These are phyloP conservation scores for Penaeus chinensis DNA, from an alignment of 1,140 invertebrate genomes.

Conservation along the genomic window DNA sequence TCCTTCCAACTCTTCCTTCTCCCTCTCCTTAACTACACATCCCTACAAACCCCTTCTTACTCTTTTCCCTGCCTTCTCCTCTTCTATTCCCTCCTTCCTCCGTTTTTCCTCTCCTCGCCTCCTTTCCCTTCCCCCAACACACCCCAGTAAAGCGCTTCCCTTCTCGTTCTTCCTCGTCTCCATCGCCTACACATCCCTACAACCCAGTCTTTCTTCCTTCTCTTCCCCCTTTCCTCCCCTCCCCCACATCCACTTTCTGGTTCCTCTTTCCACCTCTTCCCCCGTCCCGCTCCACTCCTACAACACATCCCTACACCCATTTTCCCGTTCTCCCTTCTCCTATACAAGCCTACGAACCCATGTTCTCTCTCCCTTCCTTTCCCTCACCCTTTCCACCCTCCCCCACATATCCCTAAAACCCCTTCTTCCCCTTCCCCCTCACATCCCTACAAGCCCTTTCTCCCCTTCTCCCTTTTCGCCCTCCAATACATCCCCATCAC, in stretches of 20 bases:
- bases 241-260: not conserved
- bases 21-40: not conserved
- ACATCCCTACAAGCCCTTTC: too few species aligned
- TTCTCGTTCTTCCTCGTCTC: not conserved
- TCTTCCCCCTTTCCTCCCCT: not conserved
- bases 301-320: not conserved
- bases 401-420: too few species aligned
- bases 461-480: too few species aligned
- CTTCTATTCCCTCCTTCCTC: conserved; percentile 11
- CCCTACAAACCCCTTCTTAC: not conserved
- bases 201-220: not conserved
- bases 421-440: too few species aligned
- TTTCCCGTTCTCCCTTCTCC: too few species aligned
- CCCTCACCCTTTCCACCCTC: too few species aligned
- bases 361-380: too few species aligned
- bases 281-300: too few species aligned
- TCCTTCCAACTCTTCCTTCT: not conserved
- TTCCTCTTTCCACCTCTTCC: not conserved
- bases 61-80: conserved; percentile 14
- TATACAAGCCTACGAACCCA: too few species aligned
- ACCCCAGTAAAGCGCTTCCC: not conserved
- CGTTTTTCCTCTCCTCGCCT: not conserved
- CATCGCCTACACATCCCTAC: not conserved
- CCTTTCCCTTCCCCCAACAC: not conserved
- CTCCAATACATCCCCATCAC: too few species aligned